Base-by-base conservation (phyloP, 2,888 invertebrate genomes). In the Branchinecta sandiegonensis region DNA sequence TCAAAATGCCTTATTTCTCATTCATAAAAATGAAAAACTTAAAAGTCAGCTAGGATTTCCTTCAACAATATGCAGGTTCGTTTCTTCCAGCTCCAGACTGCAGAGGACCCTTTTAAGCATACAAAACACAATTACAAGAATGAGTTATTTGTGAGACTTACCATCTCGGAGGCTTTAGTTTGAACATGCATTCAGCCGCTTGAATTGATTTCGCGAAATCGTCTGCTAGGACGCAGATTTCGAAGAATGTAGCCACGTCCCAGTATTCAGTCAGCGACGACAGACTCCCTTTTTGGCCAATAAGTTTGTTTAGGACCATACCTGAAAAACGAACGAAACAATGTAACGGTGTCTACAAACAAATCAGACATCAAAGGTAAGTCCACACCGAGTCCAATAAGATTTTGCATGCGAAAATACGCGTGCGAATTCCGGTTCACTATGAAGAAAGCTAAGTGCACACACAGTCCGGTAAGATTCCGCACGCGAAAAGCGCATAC, bases 201-300 rank as follows among this genome's bases (percentile, higher is more conserved):
- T 94, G 94, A 73, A 94, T 89, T 0, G 97, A 96, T 79, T 97
- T 97, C 13, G 87, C 84, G 77, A 95, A 97, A 78, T 99, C 95
- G 78, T 96, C 94, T 2, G 95, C 95, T 47, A 99, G 81, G 0
- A 99, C 96, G 66, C 94, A 94, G 73, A 97, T 96, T 80, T 96
- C 96, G 78, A 97, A 96, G 82, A 94, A 99, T 2, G 94, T 96
- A 0, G 96, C 96, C 13, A 99, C 96, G 78, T 96, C 96, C 99
- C 99, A 99, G 77, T 99, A 99, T 77, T 99, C 96, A 73, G 88
- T 89, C 23, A 99, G 81, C 0, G 92, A 91, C 0, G 88, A 86
- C 47, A 99, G 80, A 76, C 93, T 94, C 65, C 99, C 99, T 77
- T 99, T 99, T 77, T 94, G 91, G 0, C 99, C 99, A 75, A 99